A percentile compares a stretch with the other conserved stretches of the same genome.
Conservation (phyloP, 2,888 invertebrate genomes). For the Ochropleura plecta region DNA sequence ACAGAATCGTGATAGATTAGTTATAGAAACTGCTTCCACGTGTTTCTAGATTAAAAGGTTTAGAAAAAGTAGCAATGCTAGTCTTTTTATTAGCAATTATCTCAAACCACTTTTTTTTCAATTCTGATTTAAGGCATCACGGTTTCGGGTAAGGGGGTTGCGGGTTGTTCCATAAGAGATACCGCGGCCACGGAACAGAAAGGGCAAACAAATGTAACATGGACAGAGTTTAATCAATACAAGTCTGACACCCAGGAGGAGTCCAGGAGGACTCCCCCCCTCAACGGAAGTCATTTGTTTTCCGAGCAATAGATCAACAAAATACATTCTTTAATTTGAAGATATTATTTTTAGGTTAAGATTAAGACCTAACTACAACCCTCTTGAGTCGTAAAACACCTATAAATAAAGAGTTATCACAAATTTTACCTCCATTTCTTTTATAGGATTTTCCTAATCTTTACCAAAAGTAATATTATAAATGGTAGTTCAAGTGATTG, state of each 20-base stretch:
- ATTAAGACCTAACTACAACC: not conserved
- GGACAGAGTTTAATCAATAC: no score
- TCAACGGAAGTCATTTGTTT: no score
- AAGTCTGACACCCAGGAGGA: no score
- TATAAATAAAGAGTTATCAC: not conserved
- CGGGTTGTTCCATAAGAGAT: no score
- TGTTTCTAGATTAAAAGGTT: not conserved
- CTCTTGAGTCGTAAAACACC: conserved; percentile 3
- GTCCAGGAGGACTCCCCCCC: no score
- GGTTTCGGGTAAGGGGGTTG: no score
- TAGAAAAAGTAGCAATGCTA: not conserved
- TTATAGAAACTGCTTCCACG: not conserved
- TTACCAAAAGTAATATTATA: conserved; percentile 10
- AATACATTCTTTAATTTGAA: not conserved
- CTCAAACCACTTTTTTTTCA: not conserved
- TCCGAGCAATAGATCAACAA: no score
- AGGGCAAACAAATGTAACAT: no score
- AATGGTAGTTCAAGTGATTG: conserved; percentile 13
- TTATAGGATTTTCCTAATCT: not conserved
- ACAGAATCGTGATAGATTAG: not conserved
- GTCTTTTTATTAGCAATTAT: not conserved
- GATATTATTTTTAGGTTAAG: not conserved
- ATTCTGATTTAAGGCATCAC: no score
- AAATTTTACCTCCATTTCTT: not conserved
- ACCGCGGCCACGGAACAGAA: no score